phyloP scores from a whole-genome alignment of 2,888 invertebrate genomes.

The Epinotia demarniana region DNA sequence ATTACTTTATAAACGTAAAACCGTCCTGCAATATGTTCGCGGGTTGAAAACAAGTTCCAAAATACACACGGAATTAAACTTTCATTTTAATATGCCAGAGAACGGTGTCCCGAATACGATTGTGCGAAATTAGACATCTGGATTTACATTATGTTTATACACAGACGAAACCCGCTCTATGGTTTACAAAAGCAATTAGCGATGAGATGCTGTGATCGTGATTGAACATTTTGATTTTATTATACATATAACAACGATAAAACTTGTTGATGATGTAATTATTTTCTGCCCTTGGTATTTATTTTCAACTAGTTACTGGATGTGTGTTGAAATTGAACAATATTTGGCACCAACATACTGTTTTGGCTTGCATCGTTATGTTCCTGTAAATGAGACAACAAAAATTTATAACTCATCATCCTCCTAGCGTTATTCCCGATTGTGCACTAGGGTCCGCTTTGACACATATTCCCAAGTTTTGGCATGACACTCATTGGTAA shows the following conservation, averaged over 20 bases:
- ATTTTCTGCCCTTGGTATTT: neutral
- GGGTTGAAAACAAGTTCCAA: constrained; percentile 6
- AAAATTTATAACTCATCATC: no score
- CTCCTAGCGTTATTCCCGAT: no score
- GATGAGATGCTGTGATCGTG: no score
- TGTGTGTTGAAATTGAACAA: neutral
- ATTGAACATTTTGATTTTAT: no score
- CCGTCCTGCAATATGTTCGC: neutral
- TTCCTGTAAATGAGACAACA: neutral
- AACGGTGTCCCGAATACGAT: constrained; percentile 29
- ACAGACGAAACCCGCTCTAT: neutral
- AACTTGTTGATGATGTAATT: no score
- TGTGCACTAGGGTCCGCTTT: no score
- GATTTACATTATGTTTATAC: neutral
- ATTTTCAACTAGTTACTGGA: neutral
- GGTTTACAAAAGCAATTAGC: neutral
- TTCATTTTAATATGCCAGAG: neutral
- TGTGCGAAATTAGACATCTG: constrained; percentile 24
- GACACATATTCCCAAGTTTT: no score
- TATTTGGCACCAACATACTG: constrained; percentile 5
- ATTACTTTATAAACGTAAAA: constrained; percentile 10
- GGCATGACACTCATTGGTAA: no score
- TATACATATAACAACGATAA: no score
- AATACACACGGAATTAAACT: constrained; percentile 20
- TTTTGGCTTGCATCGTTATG: neutral